Percentiles rank a stretch among this genome's conserved stretches.
These are phyloP conservation scores for Lycopodina hypogea DNA, from an alignment of 37 sponge, comb jelly and placozoan species.

Conservation along the genomic window DNA sequence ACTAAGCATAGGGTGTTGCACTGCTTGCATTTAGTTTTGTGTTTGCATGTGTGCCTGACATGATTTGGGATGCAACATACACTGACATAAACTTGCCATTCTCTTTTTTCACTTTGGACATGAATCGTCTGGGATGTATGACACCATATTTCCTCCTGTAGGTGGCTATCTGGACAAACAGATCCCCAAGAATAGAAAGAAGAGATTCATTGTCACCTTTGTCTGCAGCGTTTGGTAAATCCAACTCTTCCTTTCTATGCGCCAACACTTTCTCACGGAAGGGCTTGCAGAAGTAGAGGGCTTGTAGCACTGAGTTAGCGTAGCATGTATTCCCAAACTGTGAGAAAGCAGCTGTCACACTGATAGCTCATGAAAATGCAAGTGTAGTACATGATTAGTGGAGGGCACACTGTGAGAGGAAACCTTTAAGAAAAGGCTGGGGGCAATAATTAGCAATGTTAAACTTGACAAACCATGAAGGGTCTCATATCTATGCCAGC, in stretches of 20 bases:
- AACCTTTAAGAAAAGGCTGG: no score
- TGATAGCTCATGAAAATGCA: no score
- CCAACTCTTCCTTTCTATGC: constrained; percentile 13
- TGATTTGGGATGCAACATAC: no score
- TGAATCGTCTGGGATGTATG: constrained; percentile 51
- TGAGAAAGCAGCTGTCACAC: background rate
- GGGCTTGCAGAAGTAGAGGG: constrained; percentile 91
- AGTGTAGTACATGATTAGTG: no score
- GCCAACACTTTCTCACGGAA: constrained; percentile 81
- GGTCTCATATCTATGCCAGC: no score
- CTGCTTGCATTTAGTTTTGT: no score
- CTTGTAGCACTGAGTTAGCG: constrained; percentile 95
- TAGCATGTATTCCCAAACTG: constrained; percentile 99
- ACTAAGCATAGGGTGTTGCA: no score
- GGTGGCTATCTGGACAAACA: constrained; percentile 69
- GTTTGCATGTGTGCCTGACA: no score
- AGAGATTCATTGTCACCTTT: constrained; percentile 65
- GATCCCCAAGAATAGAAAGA: constrained; percentile 77
- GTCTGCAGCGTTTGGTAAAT: background rate
- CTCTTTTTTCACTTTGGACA: constrained; percentile 72
- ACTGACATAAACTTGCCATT: constrained; percentile 84
- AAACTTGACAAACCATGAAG: no score
- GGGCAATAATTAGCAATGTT: no score
- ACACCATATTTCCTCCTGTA: constrained; percentile 59
- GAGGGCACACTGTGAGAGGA: no score